phyloP scores from a whole-genome alignment of 92 coral and sea anemone species.

The Zoanthus sansibaricus region DNA sequence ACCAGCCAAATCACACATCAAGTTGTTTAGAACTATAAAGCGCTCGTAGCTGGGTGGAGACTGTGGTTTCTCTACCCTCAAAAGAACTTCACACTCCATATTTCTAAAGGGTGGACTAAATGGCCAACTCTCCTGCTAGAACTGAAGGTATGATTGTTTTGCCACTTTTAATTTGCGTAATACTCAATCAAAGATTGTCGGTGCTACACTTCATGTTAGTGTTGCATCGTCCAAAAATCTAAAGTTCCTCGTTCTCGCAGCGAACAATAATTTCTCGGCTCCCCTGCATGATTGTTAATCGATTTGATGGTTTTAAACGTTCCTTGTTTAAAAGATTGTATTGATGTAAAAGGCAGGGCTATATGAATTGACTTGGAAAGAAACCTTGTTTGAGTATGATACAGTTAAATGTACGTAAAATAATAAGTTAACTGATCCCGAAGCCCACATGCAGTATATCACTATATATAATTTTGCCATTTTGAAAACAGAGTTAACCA shows the following conservation, averaged over 20 bases:
- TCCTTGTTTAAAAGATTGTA: not conserved
- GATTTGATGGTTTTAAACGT: not conserved
- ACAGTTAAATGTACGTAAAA: no score
- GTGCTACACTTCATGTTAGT: not conserved
- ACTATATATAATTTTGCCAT: no score
- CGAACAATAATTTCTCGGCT: not conserved
- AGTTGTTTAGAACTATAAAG: not conserved
- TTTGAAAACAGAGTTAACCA: no score
- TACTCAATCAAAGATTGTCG: not conserved
- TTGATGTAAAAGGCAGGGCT: not conserved
- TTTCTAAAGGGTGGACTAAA: not conserved
- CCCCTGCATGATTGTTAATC: not conserved
- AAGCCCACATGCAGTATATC: no score
- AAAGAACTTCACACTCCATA: not conserved
- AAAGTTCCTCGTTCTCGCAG: not conserved
- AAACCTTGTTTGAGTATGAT: no score
- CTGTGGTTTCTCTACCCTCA: not conserved
- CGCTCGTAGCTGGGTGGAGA: not conserved
- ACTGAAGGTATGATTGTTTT: constrained; percentile 11
- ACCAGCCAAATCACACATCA: not conserved
- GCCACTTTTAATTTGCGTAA: not conserved
- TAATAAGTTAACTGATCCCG: no score
- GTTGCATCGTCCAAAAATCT: not conserved
- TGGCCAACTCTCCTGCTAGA: constrained; percentile 13
- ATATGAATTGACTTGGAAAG: not conserved